Percentiles rank a stretch among this genome's conserved stretches.
phyloP scores from a whole-genome alignment of 2,797 vertebrate genomes.

The Esox masquinongy region DNA sequence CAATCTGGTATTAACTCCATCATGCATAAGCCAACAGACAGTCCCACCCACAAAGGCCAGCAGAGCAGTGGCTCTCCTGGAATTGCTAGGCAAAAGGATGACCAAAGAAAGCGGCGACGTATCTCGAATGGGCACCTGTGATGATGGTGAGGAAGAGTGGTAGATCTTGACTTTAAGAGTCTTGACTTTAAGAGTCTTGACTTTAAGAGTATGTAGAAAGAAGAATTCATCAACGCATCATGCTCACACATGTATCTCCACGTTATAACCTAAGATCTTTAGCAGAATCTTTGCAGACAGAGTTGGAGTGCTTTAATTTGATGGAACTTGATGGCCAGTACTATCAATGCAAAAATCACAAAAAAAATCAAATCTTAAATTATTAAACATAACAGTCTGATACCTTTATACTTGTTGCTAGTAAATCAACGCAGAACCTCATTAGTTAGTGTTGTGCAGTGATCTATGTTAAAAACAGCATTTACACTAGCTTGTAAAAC shows the following conservation, averaged over 20 bases:
- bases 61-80: slow-evolving; percentile 49
- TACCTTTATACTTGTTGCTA: slow-evolving; percentile 11
- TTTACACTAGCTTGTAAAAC: slow-evolving; percentile 60
- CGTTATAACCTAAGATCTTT: slow-evolving; percentile 31
- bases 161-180: slow-evolving; percentile 48
- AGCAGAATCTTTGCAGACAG: slow-evolving; percentile 19
- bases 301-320: slow-evolving; percentile 17
- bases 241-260: slow-evolving; percentile 3
- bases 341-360: slow-evolving; percentile 11
- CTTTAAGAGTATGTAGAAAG: slow-evolving; percentile 59
- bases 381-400: not conserved
- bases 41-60: slow-evolving; percentile 69
- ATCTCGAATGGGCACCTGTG: slow-evolving; percentile 72
- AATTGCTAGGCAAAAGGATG: slow-evolving; percentile 67
- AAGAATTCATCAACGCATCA: slow-evolving; percentile 26
- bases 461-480: slow-evolving; percentile 53
- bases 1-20: slow-evolving; percentile 52
- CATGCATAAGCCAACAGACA: slow-evolving; percentile 63
- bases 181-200: slow-evolving; percentile 74
- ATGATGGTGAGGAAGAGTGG: slow-evolving; percentile 67
- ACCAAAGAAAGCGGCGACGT: slow-evolving; percentile 73
- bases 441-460: slow-evolving; percentile 11
- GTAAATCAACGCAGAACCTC: slow-evolving; percentile 38
- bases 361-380: slow-evolving; percentile 3
- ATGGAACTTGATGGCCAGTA: slow-evolving; percentile 22